phyloP scores from a whole-genome alignment of 37 sponge, comb jelly and placozoan genomes.

The Aphrocallistes beatrix region DNA sequence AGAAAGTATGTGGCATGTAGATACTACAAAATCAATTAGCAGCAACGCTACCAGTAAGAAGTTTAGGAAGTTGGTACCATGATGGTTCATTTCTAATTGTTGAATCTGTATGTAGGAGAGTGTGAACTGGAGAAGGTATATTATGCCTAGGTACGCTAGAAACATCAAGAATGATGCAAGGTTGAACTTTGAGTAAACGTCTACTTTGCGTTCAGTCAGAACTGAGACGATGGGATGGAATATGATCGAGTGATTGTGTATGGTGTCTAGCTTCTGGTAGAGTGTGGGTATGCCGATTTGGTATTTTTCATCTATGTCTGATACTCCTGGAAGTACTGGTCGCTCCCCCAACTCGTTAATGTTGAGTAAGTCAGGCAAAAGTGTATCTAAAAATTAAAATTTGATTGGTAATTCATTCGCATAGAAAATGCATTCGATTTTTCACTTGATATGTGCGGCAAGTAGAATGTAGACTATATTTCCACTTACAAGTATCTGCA shows the following conservation, averaged over 20 bases:
- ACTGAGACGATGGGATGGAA: neutral
- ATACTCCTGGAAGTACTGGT: conserved; percentile 4
- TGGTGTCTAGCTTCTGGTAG: neutral
- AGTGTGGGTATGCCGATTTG: neutral
- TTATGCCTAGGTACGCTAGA: neutral
- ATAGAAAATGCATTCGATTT: neutral
- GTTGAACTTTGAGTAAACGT: neutral
- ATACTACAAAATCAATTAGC: neutral
- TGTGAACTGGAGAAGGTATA: neutral
- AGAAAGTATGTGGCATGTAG: neutral
- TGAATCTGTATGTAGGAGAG: neutral
- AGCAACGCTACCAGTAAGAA: neutral
- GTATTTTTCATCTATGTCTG: neutral
- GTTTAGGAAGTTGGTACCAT: conserved; percentile 12
- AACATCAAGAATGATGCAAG: neutral
- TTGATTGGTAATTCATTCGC: neutral
- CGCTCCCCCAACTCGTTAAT: neutral
- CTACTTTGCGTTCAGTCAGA: neutral
- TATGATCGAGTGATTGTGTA: neutral
- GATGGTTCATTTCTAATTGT: neutral
- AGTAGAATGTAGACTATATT: no score
- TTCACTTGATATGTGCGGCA: neutral
- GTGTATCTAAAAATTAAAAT: neutral
- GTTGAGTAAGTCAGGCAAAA: neutral
- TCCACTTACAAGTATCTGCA: neutral